Evolutionary conservation across 2,888 invertebrate genomes (phyloP), one percentile per base, ranked within the genome.

Genomic region (Apotomis capreana): DNA sequence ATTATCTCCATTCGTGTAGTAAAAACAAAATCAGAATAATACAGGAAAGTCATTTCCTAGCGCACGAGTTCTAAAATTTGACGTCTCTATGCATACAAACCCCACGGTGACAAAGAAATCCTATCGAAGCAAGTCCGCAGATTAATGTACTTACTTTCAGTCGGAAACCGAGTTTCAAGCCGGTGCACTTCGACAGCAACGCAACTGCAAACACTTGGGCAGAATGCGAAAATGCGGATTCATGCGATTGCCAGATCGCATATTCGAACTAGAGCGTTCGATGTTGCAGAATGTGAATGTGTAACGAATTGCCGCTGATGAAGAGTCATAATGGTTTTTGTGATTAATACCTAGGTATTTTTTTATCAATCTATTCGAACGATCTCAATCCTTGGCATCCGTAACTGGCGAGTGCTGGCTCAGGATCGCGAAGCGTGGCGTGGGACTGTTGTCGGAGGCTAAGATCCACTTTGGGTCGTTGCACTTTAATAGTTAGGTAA

Each of bases 201-300:
- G 44, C 5, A 12, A 46, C 26, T 26, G 15, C 26, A 46, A 61
- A 61, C 46, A 46, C 26, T 12, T 61, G 12, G 5, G 26, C 61
- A 52, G 37, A 36, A 52, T 63, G 63, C 37, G 13, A 63, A 63
- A 15, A 46, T 40, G 52, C 37, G 8, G 37, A 52, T 52, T 63
- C 52, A 63, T 40, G 9, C 52, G 49, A 63, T 37, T 37, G 13
- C 37, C 51, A 13, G 37, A 37, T 52, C 37, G 52, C 52, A 40
- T 5, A 52, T 52, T 52, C 62, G n/a, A 63, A 63, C n/a, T 13
- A 37, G 37, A n/a, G 5, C 15, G 51, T 4, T 13, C 51, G 13
- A n/a, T 37, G 51, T 13, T 13, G 36, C 36, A 52, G 51, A 49
- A 2, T 26, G 26, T 26, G 26, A 26, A 26, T 26, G n/a, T 44